Base-by-base conservation (phyloP, 2,888 invertebrate genomes). In the Thereva nobilitata region DNA sequence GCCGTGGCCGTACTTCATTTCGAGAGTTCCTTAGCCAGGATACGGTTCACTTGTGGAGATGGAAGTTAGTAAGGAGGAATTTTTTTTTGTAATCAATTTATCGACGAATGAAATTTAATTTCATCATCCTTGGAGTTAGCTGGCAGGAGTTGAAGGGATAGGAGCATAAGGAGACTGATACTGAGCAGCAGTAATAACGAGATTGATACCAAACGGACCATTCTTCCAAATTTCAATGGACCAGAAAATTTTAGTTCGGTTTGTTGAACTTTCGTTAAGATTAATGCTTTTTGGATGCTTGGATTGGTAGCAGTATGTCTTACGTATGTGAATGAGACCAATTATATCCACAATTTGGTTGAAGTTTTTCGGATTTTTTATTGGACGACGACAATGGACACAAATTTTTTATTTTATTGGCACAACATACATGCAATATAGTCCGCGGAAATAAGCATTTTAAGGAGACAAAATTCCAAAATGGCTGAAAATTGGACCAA, bases 51-150 rank as follows among this genome's bases (percentile, higher is more conserved):
- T 37, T 50, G 23, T 34, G 61, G 7, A 23, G 34, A 38, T 10
- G 44, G 44, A 40, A 10, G 10, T 23, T 23, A 23, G 23, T 23
- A 64, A 64, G 53, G 23, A 23, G 23, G 23, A 23, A 23, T 23
- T 23, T 23, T 23, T 23, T 23, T 64, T 64, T 64, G n/a, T n/a
- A 64, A 64, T 64, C 64, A 64, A 64, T 64, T 64, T 64, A 64
- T 64, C 50, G 64, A 64, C 53, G 53, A 64, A 64, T 64, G 53
- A 64, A 64, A 64, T 64, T 64, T 64, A 64, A 64, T 64, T 64
- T 64, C n/a, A 53, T 53, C 64, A 44, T 64, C 52, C 34, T 61
- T 61, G 38, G 38, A 53, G 40, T 41, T 44, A 23, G 10, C 41
- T 34, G 34, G 6, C 34, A 44, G 23, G 34, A 23, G 9, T 3